These are phyloP conservation scores for Aphis craccivora DNA, from an alignment of 1,140 invertebrate species.

Conservation along the genomic window DNA sequence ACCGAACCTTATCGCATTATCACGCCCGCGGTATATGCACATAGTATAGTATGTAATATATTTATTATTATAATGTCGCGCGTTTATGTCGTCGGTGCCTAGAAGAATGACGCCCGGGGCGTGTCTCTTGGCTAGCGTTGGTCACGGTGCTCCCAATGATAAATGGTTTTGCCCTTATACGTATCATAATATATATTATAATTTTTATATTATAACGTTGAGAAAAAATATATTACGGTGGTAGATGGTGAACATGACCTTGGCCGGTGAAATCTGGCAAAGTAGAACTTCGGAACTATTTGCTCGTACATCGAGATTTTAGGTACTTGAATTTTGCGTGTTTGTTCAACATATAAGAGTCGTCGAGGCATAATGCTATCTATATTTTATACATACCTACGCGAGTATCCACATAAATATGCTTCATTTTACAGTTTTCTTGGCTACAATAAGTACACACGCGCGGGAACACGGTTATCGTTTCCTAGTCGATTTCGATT, in stretches of 20 bases:
- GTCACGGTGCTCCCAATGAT: background rate
- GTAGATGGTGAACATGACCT: background rate
- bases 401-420: no score
- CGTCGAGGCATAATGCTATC: no score
- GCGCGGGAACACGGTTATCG: no score
- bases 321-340: no score
- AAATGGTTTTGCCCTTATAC: conserved; percentile 6
- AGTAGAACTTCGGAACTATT: background rate
- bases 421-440: no score
- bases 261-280: background rate
- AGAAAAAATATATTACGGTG: background rate
- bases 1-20: conserved; percentile 50
- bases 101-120: background rate
- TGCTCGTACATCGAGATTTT: background rate
- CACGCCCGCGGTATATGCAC: background rate
- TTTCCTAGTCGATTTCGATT: no score
- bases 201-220: background rate
- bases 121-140: background rate
- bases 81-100: background rate
- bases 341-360: no score
- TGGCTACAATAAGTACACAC: no score
- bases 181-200: background rate
- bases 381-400: no score
- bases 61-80: background rate
- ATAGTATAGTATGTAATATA: background rate